Evolutionary conservation across 1,140 invertebrate species (phyloP).

Genomic region (Rhopalosiphum maidis): DNA sequence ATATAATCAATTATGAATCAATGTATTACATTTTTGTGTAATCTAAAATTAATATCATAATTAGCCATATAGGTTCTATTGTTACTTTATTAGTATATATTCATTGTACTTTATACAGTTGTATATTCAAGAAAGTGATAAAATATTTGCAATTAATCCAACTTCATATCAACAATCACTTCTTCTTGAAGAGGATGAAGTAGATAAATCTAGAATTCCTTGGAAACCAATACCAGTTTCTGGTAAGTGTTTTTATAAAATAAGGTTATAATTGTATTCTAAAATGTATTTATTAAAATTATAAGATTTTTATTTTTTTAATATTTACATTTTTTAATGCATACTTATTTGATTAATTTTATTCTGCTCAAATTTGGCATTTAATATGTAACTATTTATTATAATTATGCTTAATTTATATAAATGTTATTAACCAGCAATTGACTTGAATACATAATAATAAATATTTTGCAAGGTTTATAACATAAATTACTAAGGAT

Average conservation of each 20-base stretch:
- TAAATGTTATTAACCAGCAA: no score
- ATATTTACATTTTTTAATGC: no score
- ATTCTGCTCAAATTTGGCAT: background rate
- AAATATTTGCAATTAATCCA: conserved; percentile 13
- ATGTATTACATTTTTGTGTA: background rate
- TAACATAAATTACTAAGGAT: no score
- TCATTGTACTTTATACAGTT: conserved; percentile 64
- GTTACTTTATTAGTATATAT: background rate
- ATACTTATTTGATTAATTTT: background rate
- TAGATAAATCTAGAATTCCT: conserved; percentile 67
- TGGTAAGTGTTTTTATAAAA: conserved; percentile 60
- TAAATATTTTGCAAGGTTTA: no score
- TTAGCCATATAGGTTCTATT: background rate
- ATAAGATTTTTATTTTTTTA: no score
- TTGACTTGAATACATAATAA: no score
- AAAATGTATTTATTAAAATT: background rate
- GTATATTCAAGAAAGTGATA: conserved; percentile 77
- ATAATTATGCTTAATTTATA: no score
- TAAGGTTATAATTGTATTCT: background rate
- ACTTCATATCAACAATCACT: conserved; percentile 60
- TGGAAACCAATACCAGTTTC: conserved; percentile 73
- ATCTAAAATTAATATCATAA: background rate
- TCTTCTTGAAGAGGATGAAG: conserved; percentile 61
- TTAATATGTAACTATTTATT: background rate
- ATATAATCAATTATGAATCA: no score